Conservation (phyloP, 2,113 vertebrate genomes). For the Micronycteris hirsuta region DNA sequence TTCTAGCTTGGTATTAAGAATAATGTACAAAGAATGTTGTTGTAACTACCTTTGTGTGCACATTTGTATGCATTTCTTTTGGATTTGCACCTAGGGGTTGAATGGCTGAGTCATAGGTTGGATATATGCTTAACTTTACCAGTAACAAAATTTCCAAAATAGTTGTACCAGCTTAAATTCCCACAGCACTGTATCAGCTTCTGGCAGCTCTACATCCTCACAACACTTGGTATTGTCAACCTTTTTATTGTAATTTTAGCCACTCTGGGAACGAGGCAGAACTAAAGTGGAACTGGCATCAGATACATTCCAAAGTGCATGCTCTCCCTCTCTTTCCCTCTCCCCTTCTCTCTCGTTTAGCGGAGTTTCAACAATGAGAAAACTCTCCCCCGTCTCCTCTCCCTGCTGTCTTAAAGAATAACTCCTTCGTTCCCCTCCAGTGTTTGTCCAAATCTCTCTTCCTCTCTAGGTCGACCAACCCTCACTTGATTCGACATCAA, state of each 20-base stretch:
- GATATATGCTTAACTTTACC: background rate
- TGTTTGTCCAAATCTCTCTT: background rate
- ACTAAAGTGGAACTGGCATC: background rate
- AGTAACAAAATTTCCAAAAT: conserved; percentile 11
- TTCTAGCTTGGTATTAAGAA: conserved; percentile 1
- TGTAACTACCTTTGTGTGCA: background rate
- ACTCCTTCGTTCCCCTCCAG: background rate
- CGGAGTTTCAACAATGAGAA: background rate
- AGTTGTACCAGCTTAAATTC: background rate
- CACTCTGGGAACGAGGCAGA: background rate
- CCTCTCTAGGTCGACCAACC: background rate
- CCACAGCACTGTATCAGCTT: background rate
- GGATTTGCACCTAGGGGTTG: background rate
- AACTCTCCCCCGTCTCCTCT: background rate
- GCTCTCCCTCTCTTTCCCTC: background rate
- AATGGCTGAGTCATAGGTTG: background rate
- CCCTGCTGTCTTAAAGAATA: background rate
- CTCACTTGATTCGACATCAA: background rate
- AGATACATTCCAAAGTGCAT: background rate
- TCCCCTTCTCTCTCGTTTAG: background rate
- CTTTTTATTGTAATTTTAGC: background rate
- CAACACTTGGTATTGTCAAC: background rate
- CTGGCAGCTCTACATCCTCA: background rate
- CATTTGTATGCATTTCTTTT: background rate
- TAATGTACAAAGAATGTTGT: conserved; percentile 4